These are phyloP conservation scores for Phalanger gymnotis DNA, from an alignment of 2,797 vertebrate genomes.

Conservation along the genomic window DNA sequence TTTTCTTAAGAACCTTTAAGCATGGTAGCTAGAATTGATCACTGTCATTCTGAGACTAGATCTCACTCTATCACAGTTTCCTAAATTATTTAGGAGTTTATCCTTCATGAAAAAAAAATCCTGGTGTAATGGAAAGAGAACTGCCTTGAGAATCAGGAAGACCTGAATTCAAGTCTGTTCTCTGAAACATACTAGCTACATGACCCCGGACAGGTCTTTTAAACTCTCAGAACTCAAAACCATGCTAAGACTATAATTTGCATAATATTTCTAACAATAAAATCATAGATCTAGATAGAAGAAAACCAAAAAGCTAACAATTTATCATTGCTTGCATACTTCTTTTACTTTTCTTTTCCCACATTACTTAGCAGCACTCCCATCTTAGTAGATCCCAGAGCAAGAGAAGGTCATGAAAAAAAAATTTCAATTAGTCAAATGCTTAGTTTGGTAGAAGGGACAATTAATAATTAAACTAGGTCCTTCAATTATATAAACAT, in stretches of 20 bases:
- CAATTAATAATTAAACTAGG: neutral
- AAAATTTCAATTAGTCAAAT: neutral
- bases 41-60: neutral
- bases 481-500: neutral
- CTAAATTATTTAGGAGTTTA: neutral
- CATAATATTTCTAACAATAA: neutral
- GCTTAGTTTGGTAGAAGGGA: neutral
- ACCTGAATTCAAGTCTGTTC: neutral
- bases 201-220: neutral
- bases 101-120: neutral
- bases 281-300: neutral
- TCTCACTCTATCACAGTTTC: neutral
- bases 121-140: neutral
- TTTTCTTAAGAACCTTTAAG: conserved; percentile 22
- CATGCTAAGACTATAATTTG: neutral
- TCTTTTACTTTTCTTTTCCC: neutral
- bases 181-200: neutral
- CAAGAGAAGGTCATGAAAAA: neutral
- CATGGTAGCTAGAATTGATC: neutral
- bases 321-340: neutral
- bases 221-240: neutral
- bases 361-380: neutral
- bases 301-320: neutral
- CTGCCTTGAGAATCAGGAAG: neutral
- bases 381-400: neutral